These are phyloP conservation scores for Phaethornis superciliosus DNA, from an alignment of 2,113 vertebrate species.

Conservation along the genomic window DNA sequence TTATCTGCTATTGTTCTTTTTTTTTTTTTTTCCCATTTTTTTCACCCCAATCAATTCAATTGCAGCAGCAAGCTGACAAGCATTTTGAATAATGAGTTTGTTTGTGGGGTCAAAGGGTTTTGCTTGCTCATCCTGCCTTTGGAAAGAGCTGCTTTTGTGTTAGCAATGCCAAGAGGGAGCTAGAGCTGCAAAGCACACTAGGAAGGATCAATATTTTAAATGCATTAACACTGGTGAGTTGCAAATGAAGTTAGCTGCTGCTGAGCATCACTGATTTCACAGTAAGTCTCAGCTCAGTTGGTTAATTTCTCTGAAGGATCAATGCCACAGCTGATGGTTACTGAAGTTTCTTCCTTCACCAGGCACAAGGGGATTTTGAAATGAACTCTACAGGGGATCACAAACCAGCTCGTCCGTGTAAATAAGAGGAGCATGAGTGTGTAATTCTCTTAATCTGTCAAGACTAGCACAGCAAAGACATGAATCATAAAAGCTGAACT, in stretches of 20 bases:
- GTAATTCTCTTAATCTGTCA: conserved; percentile 64
- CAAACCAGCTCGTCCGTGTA: conserved; percentile 45
- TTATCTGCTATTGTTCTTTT: neutral
- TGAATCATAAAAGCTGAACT: conserved; percentile 45
- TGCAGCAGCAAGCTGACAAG: conserved; percentile 13
- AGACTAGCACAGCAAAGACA: conserved; percentile 25
- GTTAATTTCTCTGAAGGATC: conserved; percentile 70
- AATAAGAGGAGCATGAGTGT: conserved; percentile 50
- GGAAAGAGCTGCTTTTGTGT: conserved; percentile 32
- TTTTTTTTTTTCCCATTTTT: too few species aligned
- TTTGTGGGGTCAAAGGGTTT: conserved; percentile 43
- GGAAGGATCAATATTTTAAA: conserved; percentile 67
- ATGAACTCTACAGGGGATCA: conserved; percentile 42
- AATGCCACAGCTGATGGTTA: conserved; percentile 69
- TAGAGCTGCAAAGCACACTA: conserved; percentile 20
- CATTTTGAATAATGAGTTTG: conserved; percentile 67
- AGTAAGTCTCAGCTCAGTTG: conserved; percentile 60
- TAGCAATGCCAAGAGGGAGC: conserved; percentile 35
- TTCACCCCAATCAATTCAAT: conserved; percentile 5
- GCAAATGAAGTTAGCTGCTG: conserved; percentile 66
- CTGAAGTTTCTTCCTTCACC: conserved; percentile 60
- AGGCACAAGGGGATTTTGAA: conserved; percentile 22
- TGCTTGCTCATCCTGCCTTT: conserved; percentile 56
- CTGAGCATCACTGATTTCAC: conserved; percentile 67
- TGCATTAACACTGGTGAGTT: conserved; percentile 65